These are phyloP conservation scores for Sipha maydis DNA, from an alignment of 2,888 invertebrate species.

Conservation along the genomic window DNA sequence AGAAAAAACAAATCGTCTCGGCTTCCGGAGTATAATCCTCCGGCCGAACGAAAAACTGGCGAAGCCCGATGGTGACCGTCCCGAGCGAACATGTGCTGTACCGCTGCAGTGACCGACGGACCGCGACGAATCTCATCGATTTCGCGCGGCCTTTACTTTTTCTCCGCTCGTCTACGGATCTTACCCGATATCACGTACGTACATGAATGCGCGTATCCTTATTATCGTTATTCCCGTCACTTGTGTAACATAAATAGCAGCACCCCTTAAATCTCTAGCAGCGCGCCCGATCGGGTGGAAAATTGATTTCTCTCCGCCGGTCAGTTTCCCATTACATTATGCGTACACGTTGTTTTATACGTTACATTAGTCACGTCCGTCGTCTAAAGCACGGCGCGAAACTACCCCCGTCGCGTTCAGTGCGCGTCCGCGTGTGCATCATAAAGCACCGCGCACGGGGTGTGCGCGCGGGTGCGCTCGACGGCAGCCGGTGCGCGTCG, in stretches of 20 bases:
- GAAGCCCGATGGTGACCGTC: not conserved
- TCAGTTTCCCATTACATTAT: not conserved
- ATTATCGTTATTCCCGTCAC: not conserved
- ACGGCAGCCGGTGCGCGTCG: too few relatives aligned
- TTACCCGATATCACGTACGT: not conserved
- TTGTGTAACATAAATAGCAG: not conserved
- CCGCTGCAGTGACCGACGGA: not conserved
- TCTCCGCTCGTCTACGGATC: not conserved
- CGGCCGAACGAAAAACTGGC: not conserved
- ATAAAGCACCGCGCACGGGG: too few relatives aligned
- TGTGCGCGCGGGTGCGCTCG: too few relatives aligned
- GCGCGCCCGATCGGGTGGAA: constrained; percentile 29
- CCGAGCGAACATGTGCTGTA: too few relatives aligned
- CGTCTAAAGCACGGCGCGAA: too few relatives aligned
- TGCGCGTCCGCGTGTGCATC: too few relatives aligned
- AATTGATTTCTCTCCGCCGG: constrained; percentile 33
- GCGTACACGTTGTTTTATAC: too few relatives aligned
- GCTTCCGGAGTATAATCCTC: constrained; percentile 20
- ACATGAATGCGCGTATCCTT: not conserved
- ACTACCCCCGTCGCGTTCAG: too few relatives aligned
- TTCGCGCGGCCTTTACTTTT: not conserved
- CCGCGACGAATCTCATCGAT: constrained; percentile 25
- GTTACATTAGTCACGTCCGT: constrained; percentile 18
- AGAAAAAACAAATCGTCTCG: not conserved
- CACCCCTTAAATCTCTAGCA: not conserved